Conservation (phyloP, 2,888 invertebrate genomes). For the Eilema sororculum region DNA sequence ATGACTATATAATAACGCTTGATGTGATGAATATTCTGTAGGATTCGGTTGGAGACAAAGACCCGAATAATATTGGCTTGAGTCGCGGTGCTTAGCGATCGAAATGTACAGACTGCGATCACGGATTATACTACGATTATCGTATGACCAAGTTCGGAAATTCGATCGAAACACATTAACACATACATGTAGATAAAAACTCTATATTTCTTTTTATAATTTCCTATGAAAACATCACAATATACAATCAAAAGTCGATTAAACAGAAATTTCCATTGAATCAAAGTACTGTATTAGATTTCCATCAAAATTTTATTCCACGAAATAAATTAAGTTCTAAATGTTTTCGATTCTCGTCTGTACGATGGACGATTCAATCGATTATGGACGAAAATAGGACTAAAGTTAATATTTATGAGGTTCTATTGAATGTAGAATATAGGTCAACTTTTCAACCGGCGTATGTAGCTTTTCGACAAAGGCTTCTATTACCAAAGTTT, state of each 20-base stretch:
- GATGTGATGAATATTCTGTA: no score
- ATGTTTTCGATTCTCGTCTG: background rate
- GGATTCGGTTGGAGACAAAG: no score
- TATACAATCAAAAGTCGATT: background rate
- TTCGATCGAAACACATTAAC: background rate
- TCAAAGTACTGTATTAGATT: background rate
- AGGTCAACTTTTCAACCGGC: constrained; percentile 6
- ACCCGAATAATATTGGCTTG: no score
- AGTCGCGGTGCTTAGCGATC: background rate
- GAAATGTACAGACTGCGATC: background rate
- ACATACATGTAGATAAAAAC: background rate
- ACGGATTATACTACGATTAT: background rate
- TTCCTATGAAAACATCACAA: background rate
- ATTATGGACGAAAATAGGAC: constrained; percentile 16
- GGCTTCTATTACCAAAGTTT: background rate
- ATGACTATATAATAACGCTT: no score
- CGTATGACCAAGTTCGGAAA: background rate
- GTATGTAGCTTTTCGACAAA: constrained; percentile 1
- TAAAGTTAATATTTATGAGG: constrained; percentile 41
- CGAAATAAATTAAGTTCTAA: background rate
- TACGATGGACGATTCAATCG: background rate
- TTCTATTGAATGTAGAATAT: constrained; percentile 22
- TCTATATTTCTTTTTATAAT: no score
- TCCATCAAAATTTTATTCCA: background rate
- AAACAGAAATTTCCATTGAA: background rate